A percentile compares a stretch with the other conserved stretches of the same genome.
Evolutionary conservation across 2,888 invertebrate species (phyloP).

Genomic region (Mythimna impura): DNA sequence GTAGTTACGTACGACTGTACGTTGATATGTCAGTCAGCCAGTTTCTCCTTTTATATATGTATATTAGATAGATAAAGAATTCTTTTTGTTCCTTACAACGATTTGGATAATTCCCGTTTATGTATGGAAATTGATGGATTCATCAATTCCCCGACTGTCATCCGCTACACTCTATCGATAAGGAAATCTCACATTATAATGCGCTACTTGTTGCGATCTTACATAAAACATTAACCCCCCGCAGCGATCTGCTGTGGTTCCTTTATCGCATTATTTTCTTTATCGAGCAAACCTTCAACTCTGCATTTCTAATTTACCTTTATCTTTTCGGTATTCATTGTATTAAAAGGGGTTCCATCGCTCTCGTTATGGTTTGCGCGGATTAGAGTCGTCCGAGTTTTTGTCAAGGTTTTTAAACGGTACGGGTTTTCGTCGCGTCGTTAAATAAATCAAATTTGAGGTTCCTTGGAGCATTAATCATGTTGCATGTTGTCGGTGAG

Average conservation of each 20-base stretch:
- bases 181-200: conserved; percentile 78
- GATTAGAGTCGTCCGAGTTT: conserved; percentile 75
- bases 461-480: conserved; percentile 81
- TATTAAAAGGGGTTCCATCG: conserved; percentile 60
- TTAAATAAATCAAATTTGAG: conserved; percentile 82
- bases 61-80: no score
- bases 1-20: no score
- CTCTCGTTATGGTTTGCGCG: conserved; percentile 66
- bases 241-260: conserved; percentile 81
- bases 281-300: conserved; percentile 75
- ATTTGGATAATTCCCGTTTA: conserved; percentile 1
- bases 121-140: conserved; percentile 47
- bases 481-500: conserved; percentile 74
- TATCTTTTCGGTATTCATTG: conserved; percentile 71
- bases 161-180: conserved; percentile 70
- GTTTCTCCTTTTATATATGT: no score
- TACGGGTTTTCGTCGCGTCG: conserved; percentile 70
- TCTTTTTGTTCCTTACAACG: neutral
- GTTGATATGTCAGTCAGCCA: no score
- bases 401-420: conserved; percentile 71
- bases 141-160: conserved; percentile 59
- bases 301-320: conserved; percentile 80
- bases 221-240: conserved; percentile 87
- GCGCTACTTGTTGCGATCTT: conserved; percentile 71
- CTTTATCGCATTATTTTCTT: conserved; percentile 85